Evolutionary conservation across 2,797 vertebrate genomes (phyloP), one percentile per base, ranked within the genome.

Genomic region (Malacoraja senta): DNA sequence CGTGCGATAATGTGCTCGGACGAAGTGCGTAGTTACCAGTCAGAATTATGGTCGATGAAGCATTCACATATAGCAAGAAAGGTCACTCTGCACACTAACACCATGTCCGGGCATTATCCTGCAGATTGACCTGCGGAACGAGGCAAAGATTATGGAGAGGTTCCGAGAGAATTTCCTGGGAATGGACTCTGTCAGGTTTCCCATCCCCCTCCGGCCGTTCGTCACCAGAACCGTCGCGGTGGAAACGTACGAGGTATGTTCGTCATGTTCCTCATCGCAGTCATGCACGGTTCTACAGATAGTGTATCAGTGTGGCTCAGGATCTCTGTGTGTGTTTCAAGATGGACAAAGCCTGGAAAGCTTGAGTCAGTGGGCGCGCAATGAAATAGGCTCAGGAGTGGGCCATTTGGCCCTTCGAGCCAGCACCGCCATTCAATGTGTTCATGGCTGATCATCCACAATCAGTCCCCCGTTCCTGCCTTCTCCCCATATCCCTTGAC

Each of bases 91-190:
- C 53, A 29, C 12, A 76, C 21, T 91, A 74, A 76, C 53, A 76
- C 35, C 72, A 26, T 24, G 24, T 74, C 26, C 9, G 53, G 90
- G 35, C 44, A 76, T 76, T 92, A 17, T 35, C 38, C 38, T 24
- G 53, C 95, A 99, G 99, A 98, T 98, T 0, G 98, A 99, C 94
- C 97, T 99, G 65, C 97, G 97, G 8, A 98, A 97, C 0, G 99
- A 99, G 95, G 99, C 98, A 93, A 97, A 91, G 93, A 99, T 99
- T 95, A 97, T 99, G 0, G 98, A 99, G 93, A 96, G 94, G 81
- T 99, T 99, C 95, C 96, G 96, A 44, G 95, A 96, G 0, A 99
- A 99, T 94, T 99, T 99, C 95, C 96, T 96, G 24, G 94, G 96
- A 8, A 95, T 98, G 0, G 96, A 97, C 71, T 98, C 96, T 21